Evolutionary conservation across 1,140 invertebrate genomes (phyloP).

Genomic region (Chionoecetes opilio): DNA sequence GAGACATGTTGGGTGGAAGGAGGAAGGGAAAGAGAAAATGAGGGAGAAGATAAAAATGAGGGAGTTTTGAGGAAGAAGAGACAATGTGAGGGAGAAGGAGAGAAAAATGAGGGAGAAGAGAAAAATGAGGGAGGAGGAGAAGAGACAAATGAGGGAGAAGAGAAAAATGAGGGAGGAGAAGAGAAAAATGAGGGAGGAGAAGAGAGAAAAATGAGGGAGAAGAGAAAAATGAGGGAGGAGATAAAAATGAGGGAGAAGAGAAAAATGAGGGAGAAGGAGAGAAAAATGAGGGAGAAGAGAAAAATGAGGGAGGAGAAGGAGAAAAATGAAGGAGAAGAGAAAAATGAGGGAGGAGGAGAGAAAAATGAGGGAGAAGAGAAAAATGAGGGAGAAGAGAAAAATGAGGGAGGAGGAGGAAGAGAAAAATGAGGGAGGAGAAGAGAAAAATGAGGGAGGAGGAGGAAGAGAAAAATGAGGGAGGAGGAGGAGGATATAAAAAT

Average conservation of each 20-base stretch:
- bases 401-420: background rate
- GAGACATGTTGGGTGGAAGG: too few species aligned
- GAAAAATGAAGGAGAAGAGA: background rate
- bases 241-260: background rate
- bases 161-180: background rate
- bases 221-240: too few species aligned
- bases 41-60: too few species aligned
- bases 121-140: too few species aligned
- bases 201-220: too few species aligned
- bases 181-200: background rate
- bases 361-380: background rate
- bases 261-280: background rate
- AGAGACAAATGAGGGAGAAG: background rate
- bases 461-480: too few species aligned
- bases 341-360: background rate
- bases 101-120: too few species aligned
- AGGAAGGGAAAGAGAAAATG: too few species aligned
- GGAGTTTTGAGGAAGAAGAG: background rate
- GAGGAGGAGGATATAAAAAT: too few species aligned
- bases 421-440: background rate
- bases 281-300: background rate
- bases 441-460: too few species aligned
- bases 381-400: background rate
- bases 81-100: background rate
- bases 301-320: background rate